phyloP scores from a whole-genome alignment of 2,113 vertebrate genomes.

The Colistium nudipinnis region DNA sequence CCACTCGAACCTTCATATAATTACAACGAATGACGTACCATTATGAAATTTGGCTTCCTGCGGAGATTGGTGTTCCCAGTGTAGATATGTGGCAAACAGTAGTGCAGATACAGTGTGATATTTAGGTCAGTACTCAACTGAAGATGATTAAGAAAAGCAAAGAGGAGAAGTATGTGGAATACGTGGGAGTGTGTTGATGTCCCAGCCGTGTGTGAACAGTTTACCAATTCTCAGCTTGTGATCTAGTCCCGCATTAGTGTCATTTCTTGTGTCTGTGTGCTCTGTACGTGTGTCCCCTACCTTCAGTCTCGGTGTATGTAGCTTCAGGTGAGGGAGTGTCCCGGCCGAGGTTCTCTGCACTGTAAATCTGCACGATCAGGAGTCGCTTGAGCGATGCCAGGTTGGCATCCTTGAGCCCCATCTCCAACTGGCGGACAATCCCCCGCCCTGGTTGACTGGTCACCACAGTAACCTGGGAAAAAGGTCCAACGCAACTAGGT shows the following conservation, averaged over 20 bases:
- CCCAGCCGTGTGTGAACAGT: background rate
- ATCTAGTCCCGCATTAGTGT: background rate
- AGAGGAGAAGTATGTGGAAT: constrained; percentile 5
- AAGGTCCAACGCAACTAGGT: background rate
- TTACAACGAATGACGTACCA: constrained; percentile 35
- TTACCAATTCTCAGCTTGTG: background rate
- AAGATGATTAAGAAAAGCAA: constrained; percentile 18
- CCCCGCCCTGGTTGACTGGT: constrained; percentile 83
- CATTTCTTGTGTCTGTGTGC: background rate
- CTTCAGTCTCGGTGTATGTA: constrained; percentile 53
- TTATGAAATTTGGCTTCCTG: constrained; percentile 24
- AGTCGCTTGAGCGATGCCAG: constrained; percentile 84
- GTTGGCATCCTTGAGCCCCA: constrained; percentile 83
- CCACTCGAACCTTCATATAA: constrained; percentile 23
- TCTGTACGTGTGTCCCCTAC: constrained; percentile 43
- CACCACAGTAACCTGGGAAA: constrained; percentile 88
- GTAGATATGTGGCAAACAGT: constrained; percentile 14
- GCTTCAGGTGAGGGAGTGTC: constrained; percentile 51
- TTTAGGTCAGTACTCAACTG: constrained; percentile 13
- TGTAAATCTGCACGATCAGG: constrained; percentile 84
- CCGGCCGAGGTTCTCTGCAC: constrained; percentile 61
- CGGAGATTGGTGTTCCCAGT: constrained; percentile 5
- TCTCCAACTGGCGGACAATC: constrained; percentile 83
- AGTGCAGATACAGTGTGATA: constrained; percentile 1
- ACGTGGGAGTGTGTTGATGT: background rate